These are phyloP conservation scores for Zeugodacus cucurbitae DNA, from an alignment of 1,140 invertebrate genomes.

Conservation along the genomic window DNA sequence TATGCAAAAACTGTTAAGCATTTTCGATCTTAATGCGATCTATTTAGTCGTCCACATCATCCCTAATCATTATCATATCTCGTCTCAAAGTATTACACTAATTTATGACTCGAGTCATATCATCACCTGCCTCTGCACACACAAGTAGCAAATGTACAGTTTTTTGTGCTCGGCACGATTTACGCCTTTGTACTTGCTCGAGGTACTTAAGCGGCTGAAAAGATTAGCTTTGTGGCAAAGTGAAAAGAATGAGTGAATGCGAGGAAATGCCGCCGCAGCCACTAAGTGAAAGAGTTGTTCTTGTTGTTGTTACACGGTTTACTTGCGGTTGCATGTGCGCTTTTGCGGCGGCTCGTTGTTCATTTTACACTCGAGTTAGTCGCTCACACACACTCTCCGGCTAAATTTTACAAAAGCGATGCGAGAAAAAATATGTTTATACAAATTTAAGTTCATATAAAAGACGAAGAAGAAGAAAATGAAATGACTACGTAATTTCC, in stretches of 20 bases:
- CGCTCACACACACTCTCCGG: not conserved
- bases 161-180: not conserved
- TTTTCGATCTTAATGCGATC: too few relatives aligned
- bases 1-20: too few relatives aligned
- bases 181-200: not conserved
- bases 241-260: not conserved
- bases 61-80: not conserved
- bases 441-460: too few relatives aligned
- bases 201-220: slow-evolving; percentile 14
- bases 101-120: not conserved
- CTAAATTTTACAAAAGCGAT: not conserved
- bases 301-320: not conserved
- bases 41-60: not conserved
- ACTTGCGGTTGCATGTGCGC: not conserved
- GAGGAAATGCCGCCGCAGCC: not conserved
- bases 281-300: not conserved
- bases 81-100: not conserved
- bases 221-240: slow-evolving; percentile 11
- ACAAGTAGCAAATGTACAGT: not conserved
- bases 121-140: not conserved
- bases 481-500: not conserved
- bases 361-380: slow-evolving; percentile 5
- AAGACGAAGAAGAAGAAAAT: not conserved
- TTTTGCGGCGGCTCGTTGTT: not conserved
- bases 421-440: not conserved